phyloP scores from a whole-genome alignment of 35 echinoderm and acorn worm species.

The Ophiothrix spiculata region DNA sequence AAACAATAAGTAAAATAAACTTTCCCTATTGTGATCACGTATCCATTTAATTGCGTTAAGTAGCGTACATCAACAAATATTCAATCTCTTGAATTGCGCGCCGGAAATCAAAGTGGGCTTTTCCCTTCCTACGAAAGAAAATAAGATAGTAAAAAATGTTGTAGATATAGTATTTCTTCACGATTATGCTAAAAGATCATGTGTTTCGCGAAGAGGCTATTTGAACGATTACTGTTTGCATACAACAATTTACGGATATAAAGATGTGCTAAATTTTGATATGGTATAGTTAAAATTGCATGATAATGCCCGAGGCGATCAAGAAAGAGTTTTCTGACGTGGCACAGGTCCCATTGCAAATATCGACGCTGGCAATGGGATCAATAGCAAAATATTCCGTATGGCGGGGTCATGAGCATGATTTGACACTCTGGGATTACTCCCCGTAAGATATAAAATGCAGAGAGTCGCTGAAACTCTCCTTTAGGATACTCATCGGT shows the following conservation, averaged over 20 bases:
- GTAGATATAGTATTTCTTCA: conserved; percentile 1
- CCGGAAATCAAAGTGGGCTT: neutral
- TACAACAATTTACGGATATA: conserved; percentile 2
- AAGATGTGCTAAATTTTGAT: neutral
- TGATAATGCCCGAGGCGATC: neutral
- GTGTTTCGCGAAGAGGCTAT: neutral
- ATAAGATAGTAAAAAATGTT: too few species aligned
- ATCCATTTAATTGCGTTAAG: conserved; percentile 79
- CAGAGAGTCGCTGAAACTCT: too few species aligned
- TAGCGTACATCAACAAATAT: conserved; percentile 41
- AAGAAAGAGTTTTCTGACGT: neutral
- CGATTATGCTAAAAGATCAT: conserved; percentile 19
- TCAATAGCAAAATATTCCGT: too few species aligned
- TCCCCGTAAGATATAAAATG: neutral
- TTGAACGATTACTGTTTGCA: conserved; percentile 21
- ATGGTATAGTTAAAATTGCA: neutral
- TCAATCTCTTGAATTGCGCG: neutral
- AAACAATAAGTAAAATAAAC: conserved; percentile 83
- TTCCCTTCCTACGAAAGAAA: neutral
- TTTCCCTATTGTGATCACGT: conserved; percentile 33
- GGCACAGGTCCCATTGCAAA: neutral
- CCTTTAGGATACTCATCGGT: neutral
- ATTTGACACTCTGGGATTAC: neutral
- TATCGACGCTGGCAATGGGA: neutral
- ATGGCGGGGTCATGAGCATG: neutral